Evolutionary conservation across 2,888 invertebrate genomes (phyloP), one percentile per base, ranked within the genome.

Genomic region (Drosophila sordidula): DNA sequence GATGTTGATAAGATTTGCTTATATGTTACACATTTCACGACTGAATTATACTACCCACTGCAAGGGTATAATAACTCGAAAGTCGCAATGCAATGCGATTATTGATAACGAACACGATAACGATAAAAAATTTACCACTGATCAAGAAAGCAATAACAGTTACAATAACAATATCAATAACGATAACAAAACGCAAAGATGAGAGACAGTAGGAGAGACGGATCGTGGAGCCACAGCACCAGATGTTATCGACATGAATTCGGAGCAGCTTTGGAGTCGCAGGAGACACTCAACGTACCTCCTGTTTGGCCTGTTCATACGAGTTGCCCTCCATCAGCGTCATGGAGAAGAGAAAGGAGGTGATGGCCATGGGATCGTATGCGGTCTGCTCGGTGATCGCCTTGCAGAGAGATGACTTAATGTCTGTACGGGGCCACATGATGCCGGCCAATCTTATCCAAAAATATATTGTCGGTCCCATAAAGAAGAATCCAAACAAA

Each of bases 401-500:
- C 80, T 92, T 92, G 69, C 91, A 90, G n/a, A 92, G 62, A 52
- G 92, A 92, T 46, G 92, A 92, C 66, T 85, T 91, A 44, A 92
- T 89, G 66, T 92, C 91, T 29, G 90, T 90, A 38, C 89, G 87
- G 12, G 92, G 92, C 92, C 92, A 92, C 91, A 92, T 91, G 38
- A 92, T 92, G 46, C 94, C 93, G 22, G 95, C 94, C 61, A 95
- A 90, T 84, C 94, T 93, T 74, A 96, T 93, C 95, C 95, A 95
- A 16, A 93, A 92, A 84, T 94, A 95, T 12, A 95, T 90, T n/a
- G 95, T 94, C 2, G 95, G 95, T 0, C 95, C 95, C 70, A 94
- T 94, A 86, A 94, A 94, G 51, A 94, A 93, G 39, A 94, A 93
- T 29, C 95, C 95, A 87, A 95, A 95, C 63, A 95, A 79, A 89